Evolutionary conservation across 2,888 invertebrate species (phyloP), one percentile per base, ranked within the genome.

Genomic region (Heliconius hortense): DNA sequence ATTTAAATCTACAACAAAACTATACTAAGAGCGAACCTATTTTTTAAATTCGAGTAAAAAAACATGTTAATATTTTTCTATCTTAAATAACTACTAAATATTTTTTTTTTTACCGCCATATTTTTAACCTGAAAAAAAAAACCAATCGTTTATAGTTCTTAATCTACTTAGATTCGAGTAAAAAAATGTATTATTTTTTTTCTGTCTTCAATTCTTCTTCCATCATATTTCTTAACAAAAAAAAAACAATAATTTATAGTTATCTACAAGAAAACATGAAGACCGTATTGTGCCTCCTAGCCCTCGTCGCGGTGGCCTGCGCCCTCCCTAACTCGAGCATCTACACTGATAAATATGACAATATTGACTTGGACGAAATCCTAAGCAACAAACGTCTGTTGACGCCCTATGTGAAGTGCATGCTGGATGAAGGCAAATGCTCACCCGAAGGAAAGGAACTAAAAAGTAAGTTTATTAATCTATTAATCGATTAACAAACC

Each of bases 401-500:
- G 18, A 88, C 91, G 39, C 95, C 95, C 67, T 97, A 97, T 84
- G 84, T 96, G 39, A 95, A 95, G 63, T 97, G 97, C 82, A 85
- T 96, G 62, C 89, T 96, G 79, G 95, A 95, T 0, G 86, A 90
- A 78, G 96, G 95, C 39, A 88, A 83, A 73, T 97, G 97, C 86
- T 96, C 96, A 0, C 90, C 96, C 13, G 96, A 97, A 77, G 97
- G 95, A 80, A 95, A 94, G 82, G 96, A 96, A 87, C 89, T 97
- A 0, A 96, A 95, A 94, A 93, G 97, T 97, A 88, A 94, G 95
- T 93, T 4, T 28, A 24, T 26, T n/a, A 18, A 53, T n/a, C 8
- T 48, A 48, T 21, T 8, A 35, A 2, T 21, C 48, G 0, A 48
- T 48, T 2, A 21, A 21, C 48, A 18, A 7, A 48, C 2, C 18